Evolutionary conservation across 2,113 vertebrate species (phyloP).

Genomic region (Nestor notabilis): DNA sequence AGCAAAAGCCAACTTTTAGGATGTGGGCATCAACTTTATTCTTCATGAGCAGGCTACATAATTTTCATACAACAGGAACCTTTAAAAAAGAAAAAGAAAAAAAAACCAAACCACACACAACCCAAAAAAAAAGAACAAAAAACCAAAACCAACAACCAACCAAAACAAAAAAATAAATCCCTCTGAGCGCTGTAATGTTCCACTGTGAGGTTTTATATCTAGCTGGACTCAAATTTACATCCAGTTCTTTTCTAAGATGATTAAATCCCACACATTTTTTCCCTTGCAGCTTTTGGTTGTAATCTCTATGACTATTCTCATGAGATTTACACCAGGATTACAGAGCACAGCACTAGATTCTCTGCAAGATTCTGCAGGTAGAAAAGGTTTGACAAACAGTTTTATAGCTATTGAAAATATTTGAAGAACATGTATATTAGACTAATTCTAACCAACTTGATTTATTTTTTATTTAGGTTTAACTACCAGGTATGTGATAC

Average conservation of each 20-base stretch:
- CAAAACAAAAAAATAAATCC: background rate
- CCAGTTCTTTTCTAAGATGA: background rate
- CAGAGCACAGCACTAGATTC: background rate
- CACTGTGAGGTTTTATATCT: background rate
- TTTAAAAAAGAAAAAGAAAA: too few relatives aligned
- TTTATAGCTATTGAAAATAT: background rate
- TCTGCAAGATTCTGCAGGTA: background rate
- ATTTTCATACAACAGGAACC: too few relatives aligned
- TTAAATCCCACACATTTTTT: fast-evolving
- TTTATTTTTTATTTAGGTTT: background rate
- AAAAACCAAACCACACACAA: too few relatives aligned
- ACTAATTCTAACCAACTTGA: background rate
- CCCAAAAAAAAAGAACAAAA: background rate
- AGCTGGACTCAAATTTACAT: background rate
- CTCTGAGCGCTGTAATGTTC: background rate
- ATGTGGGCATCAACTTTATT: fast-evolving
- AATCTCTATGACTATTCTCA: background rate
- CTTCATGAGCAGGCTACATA: too few relatives aligned
- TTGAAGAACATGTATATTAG: too few relatives aligned
- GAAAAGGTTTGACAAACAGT: background rate
- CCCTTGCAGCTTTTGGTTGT: background rate
- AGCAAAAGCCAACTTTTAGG: fast-evolving
- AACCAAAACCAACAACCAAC: background rate
- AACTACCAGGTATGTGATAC: too few relatives aligned
- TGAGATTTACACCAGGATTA: background rate